Evolutionary conservation across 2,797 vertebrate genomes (phyloP).

Genomic region (Petrocephalus sullivani): DNA sequence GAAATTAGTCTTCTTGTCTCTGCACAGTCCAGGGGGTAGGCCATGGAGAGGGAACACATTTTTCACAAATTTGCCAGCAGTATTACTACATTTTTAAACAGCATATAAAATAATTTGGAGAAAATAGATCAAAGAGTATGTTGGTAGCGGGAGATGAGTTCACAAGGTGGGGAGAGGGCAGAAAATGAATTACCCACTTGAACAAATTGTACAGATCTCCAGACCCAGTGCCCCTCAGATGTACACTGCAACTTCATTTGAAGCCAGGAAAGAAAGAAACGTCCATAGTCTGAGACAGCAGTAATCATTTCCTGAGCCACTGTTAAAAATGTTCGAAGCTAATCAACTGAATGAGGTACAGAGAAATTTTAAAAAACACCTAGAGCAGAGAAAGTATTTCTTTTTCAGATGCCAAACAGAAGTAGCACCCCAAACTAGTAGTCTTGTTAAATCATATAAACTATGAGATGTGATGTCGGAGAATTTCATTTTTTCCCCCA

Average conservation of each 20-base stretch:
- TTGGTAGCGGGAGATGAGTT: constrained; percentile 27
- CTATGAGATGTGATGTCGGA: not conserved
- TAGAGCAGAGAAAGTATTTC: not conserved
- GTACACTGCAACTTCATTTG: not conserved
- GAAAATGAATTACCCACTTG: constrained; percentile 30
- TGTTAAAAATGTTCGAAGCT: not conserved
- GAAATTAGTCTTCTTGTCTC: not conserved
- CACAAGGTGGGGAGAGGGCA: constrained; percentile 19
- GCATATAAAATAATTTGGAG: not conserved
- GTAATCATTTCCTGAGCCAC: not conserved
- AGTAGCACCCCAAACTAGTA: not conserved
- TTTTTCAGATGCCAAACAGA: not conserved
- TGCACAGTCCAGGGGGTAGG: not conserved
- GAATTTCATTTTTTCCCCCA: not conserved
- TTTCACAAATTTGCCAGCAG: constrained; percentile 5
- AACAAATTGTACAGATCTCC: constrained; percentile 27
- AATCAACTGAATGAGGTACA: not conserved
- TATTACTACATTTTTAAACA: not conserved
- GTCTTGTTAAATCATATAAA: not conserved
- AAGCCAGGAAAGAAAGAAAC: not conserved
- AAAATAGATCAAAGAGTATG: constrained; percentile 31
- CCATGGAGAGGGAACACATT: not conserved
- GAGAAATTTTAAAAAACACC: not conserved
- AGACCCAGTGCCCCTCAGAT: constrained; percentile 17
- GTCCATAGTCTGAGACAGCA: not conserved